Base-by-base conservation (phyloP, 1,140 invertebrate genomes). In the Musca vetustissima region DNA sequence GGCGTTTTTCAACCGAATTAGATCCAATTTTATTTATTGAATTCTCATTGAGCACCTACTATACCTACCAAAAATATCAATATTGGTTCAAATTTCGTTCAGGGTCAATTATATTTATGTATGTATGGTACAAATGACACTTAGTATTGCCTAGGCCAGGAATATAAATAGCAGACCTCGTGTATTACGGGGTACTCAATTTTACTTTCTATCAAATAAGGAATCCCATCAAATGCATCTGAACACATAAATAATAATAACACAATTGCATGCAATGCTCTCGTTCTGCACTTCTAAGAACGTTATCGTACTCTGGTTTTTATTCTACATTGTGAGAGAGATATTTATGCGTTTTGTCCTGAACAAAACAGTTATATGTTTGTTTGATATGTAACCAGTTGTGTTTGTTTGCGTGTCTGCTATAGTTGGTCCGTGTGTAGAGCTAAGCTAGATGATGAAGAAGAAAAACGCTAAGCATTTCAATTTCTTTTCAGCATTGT, bases 231-330 rank as follows among this genome's bases (percentile, higher is more conserved):
- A 55, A 7, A 55, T 24, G 24, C 22, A 55, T n/a, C 19, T 25
- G 28, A 57, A 28, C 36, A 19, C 19, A 59, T 14, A 14, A 28
- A 59, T 59, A 43, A 59, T 59, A 43, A 61, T 61, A 61, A 36
- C 17, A 61, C 57, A 36, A 61, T 61, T 61, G 57, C 57, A 61
- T 61, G 57, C 22, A 61, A 61, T 61, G 28, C 57, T 36, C 36
- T 61, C 57, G 17, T 21, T 43, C 36, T 61, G 25, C 32, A 2
- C n/a, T 17, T 19, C 28, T 19, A 61, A 28, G 19, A 36, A 61
- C 57, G n/a, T 57, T 13, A 57, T 57, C 28, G 36, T 21, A 14
- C n/a, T 17, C 28, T 8, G n/a, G 6, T 61, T 11, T 57, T 28
- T 25, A n/a, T 14, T 28, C 24, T 43, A 15, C 28, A 17, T 61